Percentiles rank a stretch among this genome's conserved stretches.
These are phyloP conservation scores for Ptiloglossa arizonensis DNA, from an alignment of 1,140 invertebrate species.

Conservation along the genomic window DNA sequence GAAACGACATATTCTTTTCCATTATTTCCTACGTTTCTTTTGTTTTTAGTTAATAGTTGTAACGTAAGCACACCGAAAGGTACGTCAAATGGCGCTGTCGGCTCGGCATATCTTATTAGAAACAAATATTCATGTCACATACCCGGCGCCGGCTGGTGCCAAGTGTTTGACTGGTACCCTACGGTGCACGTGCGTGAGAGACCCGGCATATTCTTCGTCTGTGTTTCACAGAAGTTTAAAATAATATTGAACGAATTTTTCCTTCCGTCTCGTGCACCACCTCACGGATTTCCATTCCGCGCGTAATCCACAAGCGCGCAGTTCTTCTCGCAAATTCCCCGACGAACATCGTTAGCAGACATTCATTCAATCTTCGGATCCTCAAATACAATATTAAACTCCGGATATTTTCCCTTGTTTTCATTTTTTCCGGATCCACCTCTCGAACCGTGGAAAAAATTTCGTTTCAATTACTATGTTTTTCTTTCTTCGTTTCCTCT, in stretches of 20 bases:
- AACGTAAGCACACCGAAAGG: slow-evolving; percentile 46
- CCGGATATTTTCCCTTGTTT: background rate
- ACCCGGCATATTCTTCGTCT: slow-evolving; percentile 57
- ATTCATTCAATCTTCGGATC: background rate
- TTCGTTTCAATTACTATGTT: background rate
- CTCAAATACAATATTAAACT: background rate
- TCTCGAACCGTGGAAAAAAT: background rate
- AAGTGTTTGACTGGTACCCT: slow-evolving; percentile 81
- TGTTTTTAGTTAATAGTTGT: slow-evolving; percentile 36
- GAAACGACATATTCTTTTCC: no score
- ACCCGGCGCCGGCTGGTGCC: slow-evolving; percentile 80
- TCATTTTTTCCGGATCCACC: background rate
- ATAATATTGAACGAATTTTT: slow-evolving; percentile 74
- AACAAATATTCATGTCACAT: slow-evolving; percentile 83
- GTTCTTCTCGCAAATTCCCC: background rate
- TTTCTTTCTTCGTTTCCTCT: background rate
- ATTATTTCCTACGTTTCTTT: background rate
- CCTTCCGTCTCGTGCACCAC: slow-evolving; percentile 27
- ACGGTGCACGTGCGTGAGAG: slow-evolving; percentile 71
- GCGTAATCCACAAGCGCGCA: background rate
- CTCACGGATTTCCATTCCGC: background rate
- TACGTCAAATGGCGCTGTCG: slow-evolving; percentile 75
- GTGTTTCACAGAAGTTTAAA: slow-evolving; percentile 71
- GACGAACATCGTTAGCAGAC: background rate
- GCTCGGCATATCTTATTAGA: slow-evolving; percentile 81